Conservation (phyloP, 2,797 vertebrate genomes). For the Poeciliopsis paucimaculata region DNA sequence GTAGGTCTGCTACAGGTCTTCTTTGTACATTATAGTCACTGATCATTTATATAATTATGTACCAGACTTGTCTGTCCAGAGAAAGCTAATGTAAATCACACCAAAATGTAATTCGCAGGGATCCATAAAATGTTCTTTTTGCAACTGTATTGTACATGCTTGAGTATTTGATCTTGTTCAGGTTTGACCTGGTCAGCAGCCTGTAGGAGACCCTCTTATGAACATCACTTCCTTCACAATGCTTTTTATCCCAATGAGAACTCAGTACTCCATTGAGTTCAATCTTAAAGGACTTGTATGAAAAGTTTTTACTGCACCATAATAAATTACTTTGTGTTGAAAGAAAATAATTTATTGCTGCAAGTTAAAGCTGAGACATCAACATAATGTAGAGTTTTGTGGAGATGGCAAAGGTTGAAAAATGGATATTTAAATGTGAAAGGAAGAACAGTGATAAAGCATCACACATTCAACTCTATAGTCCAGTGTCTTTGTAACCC, state of each 20-base stretch:
- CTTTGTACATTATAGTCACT: neutral
- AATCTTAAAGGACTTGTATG: neutral
- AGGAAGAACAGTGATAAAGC: neutral
- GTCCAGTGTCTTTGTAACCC: neutral
- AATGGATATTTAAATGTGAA: neutral
- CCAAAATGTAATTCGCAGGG: neutral
- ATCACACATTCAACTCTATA: neutral
- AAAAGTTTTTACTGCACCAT: neutral
- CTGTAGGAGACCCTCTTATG: too few relatives aligned
- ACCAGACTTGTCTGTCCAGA: neutral
- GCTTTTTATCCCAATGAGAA: neutral
- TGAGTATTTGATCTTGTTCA: neutral
- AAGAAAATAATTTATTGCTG: neutral
- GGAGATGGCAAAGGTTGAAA: neutral
- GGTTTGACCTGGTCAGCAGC: too few relatives aligned
- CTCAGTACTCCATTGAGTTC: neutral
- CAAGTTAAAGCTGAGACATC: neutral
- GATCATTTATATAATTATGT: neutral
- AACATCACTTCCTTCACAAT: neutral
- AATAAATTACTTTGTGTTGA: neutral
- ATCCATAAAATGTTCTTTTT: neutral
- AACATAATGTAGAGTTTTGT: neutral
- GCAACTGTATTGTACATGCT: neutral
- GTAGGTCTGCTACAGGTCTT: neutral
- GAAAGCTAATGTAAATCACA: neutral